These are phyloP conservation scores for Syrista parreyssii DNA, from an alignment of 2,888 invertebrate genomes.

Conservation along the genomic window DNA sequence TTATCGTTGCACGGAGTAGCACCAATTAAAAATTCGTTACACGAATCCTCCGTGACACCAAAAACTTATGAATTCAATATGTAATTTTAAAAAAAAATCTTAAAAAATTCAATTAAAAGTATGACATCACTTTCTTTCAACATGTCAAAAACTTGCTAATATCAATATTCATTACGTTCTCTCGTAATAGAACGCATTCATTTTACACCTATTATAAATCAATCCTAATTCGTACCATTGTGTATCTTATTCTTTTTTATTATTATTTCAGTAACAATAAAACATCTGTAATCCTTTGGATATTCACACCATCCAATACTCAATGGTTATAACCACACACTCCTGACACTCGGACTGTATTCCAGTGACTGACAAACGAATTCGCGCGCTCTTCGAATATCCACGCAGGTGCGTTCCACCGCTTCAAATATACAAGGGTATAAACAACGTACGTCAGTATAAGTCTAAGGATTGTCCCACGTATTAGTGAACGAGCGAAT, in stretches of 20 bases:
- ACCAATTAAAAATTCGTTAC: background rate
- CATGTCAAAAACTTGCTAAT: background rate
- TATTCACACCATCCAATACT: background rate
- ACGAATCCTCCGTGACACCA: background rate
- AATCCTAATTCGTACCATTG: background rate
- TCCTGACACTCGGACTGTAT: background rate
- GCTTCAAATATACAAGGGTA: background rate
- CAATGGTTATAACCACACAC: background rate
- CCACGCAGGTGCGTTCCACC: background rate
- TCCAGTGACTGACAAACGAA: background rate
- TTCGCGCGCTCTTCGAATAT: constrained; percentile 3
- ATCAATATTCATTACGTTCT: background rate
- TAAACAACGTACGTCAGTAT: background rate
- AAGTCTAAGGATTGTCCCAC: background rate
- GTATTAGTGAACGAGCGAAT: background rate
- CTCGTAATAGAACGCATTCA: background rate
- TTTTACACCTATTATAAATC: background rate
- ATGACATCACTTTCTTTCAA: background rate
- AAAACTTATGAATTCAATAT: background rate
- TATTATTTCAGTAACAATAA: background rate
- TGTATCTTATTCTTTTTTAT: background rate
- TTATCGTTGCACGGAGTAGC: background rate
- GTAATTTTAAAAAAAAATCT: background rate
- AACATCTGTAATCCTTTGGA: background rate
- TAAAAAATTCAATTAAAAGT: background rate